These are phyloP conservation scores for Passer montanus DNA, from an alignment of 2,113 vertebrate species.

Conservation along the genomic window DNA sequence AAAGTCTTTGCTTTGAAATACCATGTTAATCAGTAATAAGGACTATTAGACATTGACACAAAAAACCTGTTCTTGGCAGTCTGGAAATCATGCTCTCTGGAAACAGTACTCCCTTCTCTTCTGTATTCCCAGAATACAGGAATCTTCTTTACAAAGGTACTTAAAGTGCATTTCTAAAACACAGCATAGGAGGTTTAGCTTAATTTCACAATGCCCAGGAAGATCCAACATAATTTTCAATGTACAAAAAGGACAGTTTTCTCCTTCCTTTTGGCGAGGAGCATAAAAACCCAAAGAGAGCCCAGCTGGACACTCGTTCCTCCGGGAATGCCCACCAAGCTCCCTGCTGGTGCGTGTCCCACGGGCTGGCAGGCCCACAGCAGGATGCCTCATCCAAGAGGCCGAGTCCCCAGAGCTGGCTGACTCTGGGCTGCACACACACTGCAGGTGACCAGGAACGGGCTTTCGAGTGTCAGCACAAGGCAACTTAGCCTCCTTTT, in stretches of 20 bases:
- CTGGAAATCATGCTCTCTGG: neutral
- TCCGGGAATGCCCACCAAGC: neutral
- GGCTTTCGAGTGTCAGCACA: neutral
- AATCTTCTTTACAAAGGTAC: conserved; percentile 24
- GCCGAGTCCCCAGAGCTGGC: conserved; percentile 55
- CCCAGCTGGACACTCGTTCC: too few species aligned
- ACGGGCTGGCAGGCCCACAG: conserved; percentile 77
- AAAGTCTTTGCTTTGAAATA: conserved; percentile 84
- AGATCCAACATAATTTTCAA: neutral
- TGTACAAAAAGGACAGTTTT: neutral
- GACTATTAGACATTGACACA: neutral
- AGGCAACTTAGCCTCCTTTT: neutral
- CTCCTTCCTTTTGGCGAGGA: neutral
- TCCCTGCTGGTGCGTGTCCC: neutral
- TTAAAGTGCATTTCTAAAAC: conserved; percentile 58
- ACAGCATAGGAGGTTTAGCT: neutral
- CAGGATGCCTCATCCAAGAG: neutral
- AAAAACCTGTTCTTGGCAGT: neutral
- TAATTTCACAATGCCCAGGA: neutral
- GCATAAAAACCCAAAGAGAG: neutral
- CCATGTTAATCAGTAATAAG: neutral
- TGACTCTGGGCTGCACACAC: conserved; percentile 39
- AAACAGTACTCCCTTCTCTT: neutral
- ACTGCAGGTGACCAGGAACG: neutral
- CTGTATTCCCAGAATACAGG: neutral